Evolutionary conservation across 2,113 vertebrate species (phyloP).

Genomic region (Puffinus mauretanicus): DNA sequence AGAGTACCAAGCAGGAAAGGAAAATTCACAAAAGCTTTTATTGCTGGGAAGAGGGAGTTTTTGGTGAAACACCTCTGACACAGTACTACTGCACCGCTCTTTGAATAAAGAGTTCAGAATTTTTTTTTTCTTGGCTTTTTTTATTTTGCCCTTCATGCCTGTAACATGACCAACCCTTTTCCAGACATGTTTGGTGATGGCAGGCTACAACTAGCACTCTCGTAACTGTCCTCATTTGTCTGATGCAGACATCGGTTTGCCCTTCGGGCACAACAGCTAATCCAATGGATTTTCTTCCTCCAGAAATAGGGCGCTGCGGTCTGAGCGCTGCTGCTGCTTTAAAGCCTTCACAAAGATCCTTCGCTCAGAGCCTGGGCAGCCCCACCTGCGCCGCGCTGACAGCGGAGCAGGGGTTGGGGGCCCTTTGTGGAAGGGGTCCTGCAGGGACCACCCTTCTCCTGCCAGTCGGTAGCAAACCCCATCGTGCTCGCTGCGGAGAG

Average conservation of each 20-base stretch:
- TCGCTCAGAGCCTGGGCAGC: neutral
- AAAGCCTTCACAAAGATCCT: neutral
- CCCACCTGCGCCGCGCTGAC: accelerated
- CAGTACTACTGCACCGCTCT: neutral
- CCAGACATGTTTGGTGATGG: neutral
- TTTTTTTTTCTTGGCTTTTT: neutral
- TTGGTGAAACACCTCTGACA: neutral
- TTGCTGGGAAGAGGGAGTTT: neutral
- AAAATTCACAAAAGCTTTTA: neutral
- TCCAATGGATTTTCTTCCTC: neutral
- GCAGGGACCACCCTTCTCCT: neutral
- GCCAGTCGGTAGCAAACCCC: neutral
- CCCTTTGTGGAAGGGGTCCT: neutral
- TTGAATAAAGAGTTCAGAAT: neutral
- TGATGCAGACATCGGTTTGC: neutral
- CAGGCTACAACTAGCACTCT: conserved; percentile 10
- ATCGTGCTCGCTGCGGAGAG: accelerated
- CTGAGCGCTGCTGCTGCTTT: neutral
- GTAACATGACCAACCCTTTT: neutral
- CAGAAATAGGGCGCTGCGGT: neutral
- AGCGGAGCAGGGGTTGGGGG: neutral
- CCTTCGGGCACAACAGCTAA: conserved; percentile 41
- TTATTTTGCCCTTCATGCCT: neutral
- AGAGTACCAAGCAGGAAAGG: neutral
- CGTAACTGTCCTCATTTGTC: neutral